Evolutionary conservation across 2,113 vertebrate genomes (phyloP), one percentile per base, ranked within the genome.

Genomic region (Chionodraco myersi): DNA sequence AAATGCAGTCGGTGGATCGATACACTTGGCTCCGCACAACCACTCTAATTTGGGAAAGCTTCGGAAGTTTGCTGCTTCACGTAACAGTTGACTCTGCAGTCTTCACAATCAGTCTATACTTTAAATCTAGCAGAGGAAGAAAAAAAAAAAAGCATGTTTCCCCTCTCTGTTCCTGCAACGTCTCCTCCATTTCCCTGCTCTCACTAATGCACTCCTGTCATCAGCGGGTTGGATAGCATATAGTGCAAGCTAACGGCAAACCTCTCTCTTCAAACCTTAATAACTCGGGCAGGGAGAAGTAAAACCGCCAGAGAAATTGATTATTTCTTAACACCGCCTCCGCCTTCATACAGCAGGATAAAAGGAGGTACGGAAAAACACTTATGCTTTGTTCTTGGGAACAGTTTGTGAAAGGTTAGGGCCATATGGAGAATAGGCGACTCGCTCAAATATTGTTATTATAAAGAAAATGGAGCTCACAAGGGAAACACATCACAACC

Each of bases 171-270:
- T 86, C 76, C 89, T 82, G 70, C 81, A 65, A 80, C 77, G n/a
- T 84, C 84, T 88, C 83, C 86, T 91, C 82, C 86, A 79, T 84
- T 84, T 84, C 83, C 84, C 53, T 74, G 77, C 79, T 66, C 88
- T 83, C 84, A 53, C 91, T 91, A 93, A 94, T 91, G 93, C 81
- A 91, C 80, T 83, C 57, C 68, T 83, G 88, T 85, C 92, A 89
- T 88, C 84, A 54, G 89, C 90, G 88, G 91, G 77, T 88, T 90
- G 75, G 82, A 84, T 23, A 72, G 80, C 72, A 77, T 63, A 79
- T 77, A 21, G 21, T 78, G 78, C 86, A 84, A 88, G 88, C 86
- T 87, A 89, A 90, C 79, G 61, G 90, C 64, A 81, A 67, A 79
- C 79, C 71, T 68, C 56, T 69, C 83, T 86, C 72, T 86, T 88